Base-by-base conservation (phyloP, 2,113 vertebrate genomes). In the Peromyscus maniculatus region DNA sequence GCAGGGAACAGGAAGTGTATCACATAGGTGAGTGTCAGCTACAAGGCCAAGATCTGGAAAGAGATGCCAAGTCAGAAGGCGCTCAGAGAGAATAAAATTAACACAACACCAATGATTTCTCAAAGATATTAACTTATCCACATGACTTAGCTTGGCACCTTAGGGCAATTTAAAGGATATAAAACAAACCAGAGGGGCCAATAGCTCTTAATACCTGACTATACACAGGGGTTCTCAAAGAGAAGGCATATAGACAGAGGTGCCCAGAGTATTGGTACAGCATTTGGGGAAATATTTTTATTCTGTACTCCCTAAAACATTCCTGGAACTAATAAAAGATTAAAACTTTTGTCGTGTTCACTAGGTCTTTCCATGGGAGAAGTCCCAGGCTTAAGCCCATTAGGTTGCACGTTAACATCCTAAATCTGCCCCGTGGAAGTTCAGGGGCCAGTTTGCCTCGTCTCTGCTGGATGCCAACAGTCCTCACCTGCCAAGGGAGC, bases 401-500 rank as follows among this genome's bases (percentile, higher is more conserved):
- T 36, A 66, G 97, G 90, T 69, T 88, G 97, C 52, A 83, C 57
- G 96, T 97, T 96, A 97, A 91, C 92, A 89, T n/a, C 82, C 91
- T 66, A 89, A 97, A 97, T 96, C 96, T 98, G 98, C 94, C 0
- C 26, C 13, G 95, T 3, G 67, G 95, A 97, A 98, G 97, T 98
- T 98, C 91, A 92, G 98, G 94, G 0, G 92, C 94, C 96, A 55
- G 75, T 71, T 94, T 0, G 72, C 92, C 39, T 6, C 4, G 77
- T 28, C 96, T 94, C 95, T 90, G 93, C 31, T 80, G 55, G 96
- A 97, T 3, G 86, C 96, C 98, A 97, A 97, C 97, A 98, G 97
- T 1, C 97, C 96, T 97, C 97, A 98, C 97, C 97, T 98, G 98
- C 97, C 97, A 98, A 97, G 88, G 87, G 97, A 31, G 94, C 94